Conservation (phyloP, 2,113 vertebrate genomes). For the Zeus faber region DNA sequence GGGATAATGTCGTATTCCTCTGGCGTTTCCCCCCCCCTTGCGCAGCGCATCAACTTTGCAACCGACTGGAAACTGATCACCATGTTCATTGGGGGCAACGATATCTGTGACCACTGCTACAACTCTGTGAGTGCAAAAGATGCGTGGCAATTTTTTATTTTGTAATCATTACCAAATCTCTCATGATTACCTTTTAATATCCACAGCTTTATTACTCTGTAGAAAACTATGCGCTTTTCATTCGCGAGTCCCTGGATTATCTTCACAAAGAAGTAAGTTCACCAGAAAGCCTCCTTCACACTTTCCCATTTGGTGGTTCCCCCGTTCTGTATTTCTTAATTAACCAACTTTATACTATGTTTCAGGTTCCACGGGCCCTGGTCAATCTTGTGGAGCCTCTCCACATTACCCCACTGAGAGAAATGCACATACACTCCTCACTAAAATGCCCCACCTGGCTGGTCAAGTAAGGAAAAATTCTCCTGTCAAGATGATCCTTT, state of each 20-base stretch:
- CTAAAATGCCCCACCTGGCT: conserved; percentile 78
- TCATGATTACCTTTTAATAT: background rate
- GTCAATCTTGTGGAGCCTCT: conserved; percentile 85
- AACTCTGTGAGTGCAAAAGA: conserved; percentile 79
- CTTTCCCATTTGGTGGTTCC: background rate
- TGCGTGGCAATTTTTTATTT: background rate
- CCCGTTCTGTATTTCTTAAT: background rate
- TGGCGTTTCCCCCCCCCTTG: too few species aligned
- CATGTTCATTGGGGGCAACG: conserved; percentile 79
- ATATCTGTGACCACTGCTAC: conserved; percentile 84
- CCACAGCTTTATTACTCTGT: conserved; percentile 77
- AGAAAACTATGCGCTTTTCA: conserved; percentile 68
- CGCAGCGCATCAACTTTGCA: conserved; percentile 80
- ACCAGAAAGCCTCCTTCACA: background rate
- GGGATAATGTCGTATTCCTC: too few species aligned
- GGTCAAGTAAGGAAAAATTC: conserved; percentile 55
- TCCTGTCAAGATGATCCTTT: background rate
- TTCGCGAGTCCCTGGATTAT: conserved; percentile 82
- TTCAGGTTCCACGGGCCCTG: conserved; percentile 84
- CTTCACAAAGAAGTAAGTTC: conserved; percentile 79
- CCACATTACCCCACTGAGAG: conserved; percentile 71
- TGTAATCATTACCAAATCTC: background rate
- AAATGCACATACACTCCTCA: conserved; percentile 67
- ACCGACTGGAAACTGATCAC: conserved; percentile 92
- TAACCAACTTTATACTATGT: conserved; percentile 10